Base-by-base conservation (phyloP, 2,797 vertebrate genomes). In the Poecilia gillii region DNA sequence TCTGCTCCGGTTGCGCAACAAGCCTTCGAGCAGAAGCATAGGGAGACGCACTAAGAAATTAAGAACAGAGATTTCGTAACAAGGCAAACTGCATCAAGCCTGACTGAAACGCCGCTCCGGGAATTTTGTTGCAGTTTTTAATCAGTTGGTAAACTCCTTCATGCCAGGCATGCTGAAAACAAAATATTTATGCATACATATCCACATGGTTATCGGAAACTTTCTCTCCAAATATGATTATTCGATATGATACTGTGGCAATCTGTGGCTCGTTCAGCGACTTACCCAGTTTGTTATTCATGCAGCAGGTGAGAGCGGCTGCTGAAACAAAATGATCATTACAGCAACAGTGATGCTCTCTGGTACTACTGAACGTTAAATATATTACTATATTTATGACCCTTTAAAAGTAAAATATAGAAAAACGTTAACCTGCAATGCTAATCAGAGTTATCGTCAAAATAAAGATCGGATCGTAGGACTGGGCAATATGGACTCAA, bases 1-100 rank as follows among this genome's bases (percentile, higher is more conserved):
- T 57, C 62, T 51, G 11, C 83, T 64, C 39, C 78, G 77, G 80
- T 89, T 89, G 85, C 78, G 77, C 84, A 84, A 87, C 8, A 57
- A 70, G 76, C 75, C 66, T 25, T 11, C 20, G 77, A 57, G n/a
- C 74, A 74, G 28, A 47, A 70, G 73, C 45, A 39, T 0, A n/a
- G 31, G 20, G 66, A 41, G 31, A 39, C 66, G 43, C 33, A 20
- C 14, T 71, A 83, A 73, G 68, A 73, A 75, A 62, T 64, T 55
- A 33, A 78, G 64, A 78, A 72, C n/a, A 57, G 16, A 25, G 72
- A 77, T 49, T 76, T 46, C 0, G 23, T 3, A 28, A 46, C 68
- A 0, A 28, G 68, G 25, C 4, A 4, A 6, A 11, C 1, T 36
- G 31, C 14, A 41, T 8, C 20, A 20, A 64, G 31, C 16, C 59